A percentile compares a stretch with the other conserved stretches of the same genome.
phyloP scores from a whole-genome alignment of 92 coral and sea anemone species.

The Epizoanthus scotinus region DNA sequence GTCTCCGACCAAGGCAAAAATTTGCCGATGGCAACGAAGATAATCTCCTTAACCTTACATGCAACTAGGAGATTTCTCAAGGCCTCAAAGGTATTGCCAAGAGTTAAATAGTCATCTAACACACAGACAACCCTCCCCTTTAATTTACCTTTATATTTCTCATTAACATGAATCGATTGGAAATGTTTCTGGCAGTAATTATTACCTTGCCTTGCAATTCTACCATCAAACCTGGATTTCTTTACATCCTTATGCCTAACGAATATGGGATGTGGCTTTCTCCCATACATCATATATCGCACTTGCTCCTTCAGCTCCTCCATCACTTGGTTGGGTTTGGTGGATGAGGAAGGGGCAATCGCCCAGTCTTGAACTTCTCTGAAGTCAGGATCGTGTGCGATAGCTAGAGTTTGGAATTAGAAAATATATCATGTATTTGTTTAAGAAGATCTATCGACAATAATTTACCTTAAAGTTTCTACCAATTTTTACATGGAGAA shows the following conservation, averaged over 20 bases:
- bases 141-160: constrained; percentile 28
- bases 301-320: constrained; percentile 45
- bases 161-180: constrained; percentile 34
- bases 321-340: constrained; percentile 24
- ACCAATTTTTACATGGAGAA: no score
- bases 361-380: constrained; percentile 61
- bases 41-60: constrained; percentile 43
- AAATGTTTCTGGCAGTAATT: constrained; percentile 54
- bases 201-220: background rate
- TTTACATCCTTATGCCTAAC: constrained; percentile 15
- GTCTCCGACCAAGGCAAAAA: background rate
- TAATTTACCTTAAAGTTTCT: no score
- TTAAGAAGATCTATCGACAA: no score
- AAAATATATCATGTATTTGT: no score
- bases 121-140: constrained; percentile 56
- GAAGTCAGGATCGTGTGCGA: constrained; percentile 50
- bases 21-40: constrained; percentile 59
- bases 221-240: constrained; percentile 35
- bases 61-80: constrained; percentile 44
- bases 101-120: constrained; percentile 44
- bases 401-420: constrained; percentile 34
- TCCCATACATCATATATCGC: constrained; percentile 47
- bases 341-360: constrained; percentile 49
- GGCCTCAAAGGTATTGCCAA: constrained; percentile 44
- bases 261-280: constrained; percentile 41